Evolutionary conservation across 2,888 invertebrate species (phyloP), one percentile per base, ranked within the genome.

Genomic region (Drosophila engyochracea): DNA sequence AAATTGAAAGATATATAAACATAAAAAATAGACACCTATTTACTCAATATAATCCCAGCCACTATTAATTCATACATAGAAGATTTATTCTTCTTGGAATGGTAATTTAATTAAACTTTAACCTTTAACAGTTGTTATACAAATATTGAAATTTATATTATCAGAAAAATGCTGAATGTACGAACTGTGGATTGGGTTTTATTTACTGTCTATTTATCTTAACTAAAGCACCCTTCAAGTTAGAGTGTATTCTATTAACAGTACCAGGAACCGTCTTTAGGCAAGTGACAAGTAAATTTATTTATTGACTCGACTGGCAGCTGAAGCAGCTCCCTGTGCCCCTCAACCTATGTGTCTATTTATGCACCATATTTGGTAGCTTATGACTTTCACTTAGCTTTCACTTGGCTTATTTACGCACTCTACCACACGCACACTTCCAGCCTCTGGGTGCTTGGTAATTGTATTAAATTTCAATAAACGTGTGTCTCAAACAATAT

Each of bases 401-500:
- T 71, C 73, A 66, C 64, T 75, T 75, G 52, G 49, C 73, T 62
- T 53, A 68, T 63, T 57, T 41, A 64, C 64, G 62, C 55, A 60
- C 59, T 44, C 47, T 16, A 2, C 35, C 39, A 44, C 47, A 28
- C 57, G 16, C 53, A 37, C 51, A 51, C 31, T 28, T 10, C 16
- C 19, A 14, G 44, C 53, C 33, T 19, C 55, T 57, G 67, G 70
- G 59, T 71, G 53, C 47, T 47, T 74, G 82, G 74, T 79, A 83
- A 85, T 89, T 89, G 89, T 89, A 89, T 85, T 89, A 83, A 83
- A 88, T 83, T 88, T 85, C 89, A 85, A 85, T 83, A 85, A 85
- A 78, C 53, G 58, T 67, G 61, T 69, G 55, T 39, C 47, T 71
- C 70, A 63, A 75, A 73, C 58, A 62, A 81, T 70, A 74, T 80